Evolutionary conservation across 2,797 vertebrate genomes (phyloP).

Genomic region (Gastrophryne carolinensis): DNA sequence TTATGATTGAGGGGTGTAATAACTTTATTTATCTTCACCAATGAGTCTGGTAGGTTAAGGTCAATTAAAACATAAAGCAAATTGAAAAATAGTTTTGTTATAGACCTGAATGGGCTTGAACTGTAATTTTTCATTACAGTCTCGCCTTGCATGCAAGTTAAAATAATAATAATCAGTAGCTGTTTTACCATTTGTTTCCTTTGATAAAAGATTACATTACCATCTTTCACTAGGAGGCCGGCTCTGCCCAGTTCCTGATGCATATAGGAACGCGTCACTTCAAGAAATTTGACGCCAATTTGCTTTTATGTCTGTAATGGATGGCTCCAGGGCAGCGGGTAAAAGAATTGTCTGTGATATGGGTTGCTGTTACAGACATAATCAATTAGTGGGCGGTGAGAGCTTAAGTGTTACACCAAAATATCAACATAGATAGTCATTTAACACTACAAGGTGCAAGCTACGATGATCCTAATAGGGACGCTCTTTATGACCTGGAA

Average conservation of each 20-base stretch:
- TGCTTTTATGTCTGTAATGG: conserved; percentile 44
- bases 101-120: too few species aligned
- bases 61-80: too few species aligned
- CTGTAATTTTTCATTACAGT: conserved; percentile 40
- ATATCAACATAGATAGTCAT: conserved; percentile 20
- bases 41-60: too few species aligned
- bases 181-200: conserved; percentile 57
- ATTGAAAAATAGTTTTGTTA: too few species aligned
- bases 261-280: conserved; percentile 5
- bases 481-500: background rate
- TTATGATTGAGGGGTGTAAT: too few species aligned
- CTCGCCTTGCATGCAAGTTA: conserved; percentile 30
- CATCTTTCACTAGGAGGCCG: conserved; percentile 55
- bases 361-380: background rate
- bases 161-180: conserved; percentile 48
- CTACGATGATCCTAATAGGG: background rate
- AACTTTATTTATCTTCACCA: too few species aligned
- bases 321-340: conserved; percentile 10
- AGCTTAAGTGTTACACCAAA: conserved; percentile 12
- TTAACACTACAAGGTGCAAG: conserved; percentile 1
- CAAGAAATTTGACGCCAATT: conserved; percentile 8
- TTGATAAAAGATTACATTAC: conserved; percentile 58
- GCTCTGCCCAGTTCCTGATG: conserved; percentile 56
- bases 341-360: conserved; percentile 24
- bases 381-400: conserved; percentile 25